A percentile compares a stretch with the other conserved stretches of the same genome.
Evolutionary conservation across 2,797 vertebrate species (phyloP).

Genomic region (Pangasius djambal): DNA sequence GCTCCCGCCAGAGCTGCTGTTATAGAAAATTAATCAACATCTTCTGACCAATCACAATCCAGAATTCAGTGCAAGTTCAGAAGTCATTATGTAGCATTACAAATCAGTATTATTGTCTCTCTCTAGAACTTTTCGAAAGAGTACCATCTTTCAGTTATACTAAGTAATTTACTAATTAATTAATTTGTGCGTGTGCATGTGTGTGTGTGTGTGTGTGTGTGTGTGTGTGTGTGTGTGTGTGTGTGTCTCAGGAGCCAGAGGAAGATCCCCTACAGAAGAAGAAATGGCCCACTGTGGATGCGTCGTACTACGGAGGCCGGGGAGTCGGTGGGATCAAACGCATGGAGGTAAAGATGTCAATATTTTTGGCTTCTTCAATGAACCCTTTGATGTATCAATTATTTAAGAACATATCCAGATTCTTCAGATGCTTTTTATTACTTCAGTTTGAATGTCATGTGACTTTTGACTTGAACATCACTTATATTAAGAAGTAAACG

Average conservation of each 20-base stretch:
- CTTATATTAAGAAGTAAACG: neutral
- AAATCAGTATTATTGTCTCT: neutral
- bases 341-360: constrained; percentile 85
- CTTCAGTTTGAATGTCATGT: neutral
- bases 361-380: neutral
- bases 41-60: neutral
- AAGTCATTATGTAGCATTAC: neutral
- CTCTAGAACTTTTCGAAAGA: neutral
- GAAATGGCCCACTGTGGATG: constrained; percentile 88
- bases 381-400: neutral
- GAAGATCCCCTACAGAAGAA: constrained; percentile 75
- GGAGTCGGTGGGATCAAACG: constrained; percentile 89
- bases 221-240: constrained; percentile 7
- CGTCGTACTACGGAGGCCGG: constrained; percentile 86
- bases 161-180: too few relatives aligned
- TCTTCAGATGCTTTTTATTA: neutral
- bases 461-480: neutral
- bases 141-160: neutral
- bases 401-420: neutral
- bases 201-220: constrained; percentile 37
- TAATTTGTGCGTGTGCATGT: too few relatives aligned
- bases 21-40: neutral
- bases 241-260: constrained; percentile 73
- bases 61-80: neutral
- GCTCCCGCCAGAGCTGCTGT: neutral